Conservation (phyloP, 2,113 vertebrate species). For the Trematocara macrostoma region DNA sequence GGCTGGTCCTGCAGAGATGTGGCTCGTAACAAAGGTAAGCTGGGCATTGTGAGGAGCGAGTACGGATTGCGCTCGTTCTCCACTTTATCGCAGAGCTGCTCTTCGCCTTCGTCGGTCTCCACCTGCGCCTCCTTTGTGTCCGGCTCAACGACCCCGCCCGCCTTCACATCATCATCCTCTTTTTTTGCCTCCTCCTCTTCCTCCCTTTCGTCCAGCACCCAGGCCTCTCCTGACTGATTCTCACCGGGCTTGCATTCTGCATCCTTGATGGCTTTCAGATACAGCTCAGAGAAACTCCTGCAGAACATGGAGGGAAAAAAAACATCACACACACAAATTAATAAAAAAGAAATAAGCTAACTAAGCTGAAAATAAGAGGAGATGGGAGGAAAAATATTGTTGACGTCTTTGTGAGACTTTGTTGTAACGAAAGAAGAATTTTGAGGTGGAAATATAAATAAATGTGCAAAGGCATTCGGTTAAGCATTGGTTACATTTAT, state of each 20-base stretch:
- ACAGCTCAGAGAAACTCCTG: slow-evolving; percentile 89
- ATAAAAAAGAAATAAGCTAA: not conserved
- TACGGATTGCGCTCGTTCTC: slow-evolving; percentile 2
- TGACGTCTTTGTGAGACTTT: slow-evolving; percentile 12
- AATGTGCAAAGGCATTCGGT: not conserved
- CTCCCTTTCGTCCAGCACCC: slow-evolving; percentile 71
- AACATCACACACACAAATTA: not conserved
- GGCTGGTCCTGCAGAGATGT: slow-evolving; percentile 76
- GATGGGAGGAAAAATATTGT: not conserved
- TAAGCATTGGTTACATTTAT: not conserved
- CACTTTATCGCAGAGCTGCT: not conserved
- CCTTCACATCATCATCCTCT: slow-evolving; percentile 36
- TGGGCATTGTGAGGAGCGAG: slow-evolving; percentile 46
- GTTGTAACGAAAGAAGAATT: not conserved
- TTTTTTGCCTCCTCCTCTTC: slow-evolving; percentile 36
- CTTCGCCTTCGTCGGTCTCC: slow-evolving; percentile 1
- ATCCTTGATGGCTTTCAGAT: slow-evolving; percentile 84
- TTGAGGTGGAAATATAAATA: not conserved
- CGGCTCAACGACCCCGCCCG: not conserved
- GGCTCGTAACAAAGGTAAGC: slow-evolving; percentile 70
- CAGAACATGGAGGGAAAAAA: not conserved
- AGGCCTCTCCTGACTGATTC: slow-evolving; percentile 70
- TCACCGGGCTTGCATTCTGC: slow-evolving; percentile 75
- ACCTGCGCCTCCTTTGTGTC: slow-evolving; percentile 2
- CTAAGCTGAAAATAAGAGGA: not conserved